Percentiles rank a stretch among this genome's conserved stretches.
Evolutionary conservation across 2,888 invertebrate genomes (phyloP).

Genomic region (Dryomyza anilis): DNA sequence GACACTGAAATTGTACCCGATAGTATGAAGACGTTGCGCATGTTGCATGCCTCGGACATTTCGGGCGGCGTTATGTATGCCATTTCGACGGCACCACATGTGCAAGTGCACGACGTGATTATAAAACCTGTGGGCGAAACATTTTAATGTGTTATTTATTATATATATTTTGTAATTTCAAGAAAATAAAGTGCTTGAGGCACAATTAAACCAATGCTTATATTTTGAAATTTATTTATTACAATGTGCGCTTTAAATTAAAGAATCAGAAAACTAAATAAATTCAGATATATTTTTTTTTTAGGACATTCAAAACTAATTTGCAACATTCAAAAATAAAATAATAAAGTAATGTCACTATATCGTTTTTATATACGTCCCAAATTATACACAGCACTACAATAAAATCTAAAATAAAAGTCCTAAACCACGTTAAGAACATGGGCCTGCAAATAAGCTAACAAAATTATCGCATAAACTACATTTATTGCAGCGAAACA

Average conservation of each 20-base stretch:
- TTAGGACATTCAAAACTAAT: not conserved
- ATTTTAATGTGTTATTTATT: conserved; percentile 35
- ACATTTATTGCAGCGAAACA: no score
- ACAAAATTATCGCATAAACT: no score
- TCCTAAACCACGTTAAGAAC: not conserved
- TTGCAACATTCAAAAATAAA: not conserved
- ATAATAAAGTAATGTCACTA: no score
- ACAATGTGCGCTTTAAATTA: not conserved
- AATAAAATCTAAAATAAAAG: no score
- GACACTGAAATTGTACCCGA: conserved; percentile 40
- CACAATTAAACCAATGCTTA: no score
- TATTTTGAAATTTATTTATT: no score
- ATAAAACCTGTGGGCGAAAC: conserved; percentile 50
- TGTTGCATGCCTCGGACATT: conserved; percentile 43
- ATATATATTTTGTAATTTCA: not conserved
- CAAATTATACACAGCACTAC: no score
- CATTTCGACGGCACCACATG: conserved; percentile 41
- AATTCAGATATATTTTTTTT: not conserved
- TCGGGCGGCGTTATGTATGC: conserved; percentile 43
- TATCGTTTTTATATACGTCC: no score
- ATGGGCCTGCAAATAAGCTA: not conserved
- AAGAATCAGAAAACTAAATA: not conserved
- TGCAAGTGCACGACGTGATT: conserved; percentile 47
- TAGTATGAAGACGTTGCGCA: conserved; percentile 27
- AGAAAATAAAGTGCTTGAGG: not conserved